phyloP scores from a whole-genome alignment of 2,888 invertebrate genomes.

The Drosophila nr. perissopoda region DNA sequence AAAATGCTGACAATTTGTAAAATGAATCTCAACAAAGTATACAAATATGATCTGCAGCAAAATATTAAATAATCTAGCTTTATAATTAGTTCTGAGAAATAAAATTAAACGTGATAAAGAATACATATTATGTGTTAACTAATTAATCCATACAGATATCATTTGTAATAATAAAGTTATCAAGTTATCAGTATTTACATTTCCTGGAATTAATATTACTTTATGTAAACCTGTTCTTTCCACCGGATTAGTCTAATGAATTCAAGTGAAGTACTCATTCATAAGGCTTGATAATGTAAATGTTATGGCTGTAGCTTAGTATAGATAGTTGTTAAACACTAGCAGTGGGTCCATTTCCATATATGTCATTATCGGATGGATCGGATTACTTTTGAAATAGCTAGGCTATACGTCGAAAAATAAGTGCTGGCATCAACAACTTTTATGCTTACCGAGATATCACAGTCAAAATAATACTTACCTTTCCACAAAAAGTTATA shows the following conservation, averaged over 20 bases:
- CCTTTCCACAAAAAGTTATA: neutral
- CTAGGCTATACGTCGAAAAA: neutral
- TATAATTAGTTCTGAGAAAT: neutral
- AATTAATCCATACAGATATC: neutral
- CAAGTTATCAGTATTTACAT: neutral
- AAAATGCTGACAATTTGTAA: neutral
- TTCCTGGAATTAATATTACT: conserved; percentile 16
- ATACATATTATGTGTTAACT: no score
- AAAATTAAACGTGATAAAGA: neutral
- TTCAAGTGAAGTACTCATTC: conserved; percentile 15
- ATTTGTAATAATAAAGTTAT: neutral
- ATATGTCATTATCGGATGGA: neutral
- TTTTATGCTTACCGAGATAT: no score
- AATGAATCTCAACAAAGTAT: neutral
- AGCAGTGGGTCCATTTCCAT: neutral
- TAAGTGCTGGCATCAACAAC: neutral
- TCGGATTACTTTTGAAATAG: neutral
- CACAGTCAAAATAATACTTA: neutral
- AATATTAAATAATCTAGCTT: neutral
- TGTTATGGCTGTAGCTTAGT: neutral
- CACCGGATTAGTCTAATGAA: neutral
- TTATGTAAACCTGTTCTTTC: conserved; percentile 15
- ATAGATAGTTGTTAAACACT: neutral
- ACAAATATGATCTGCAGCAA: neutral
- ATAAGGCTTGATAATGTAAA: neutral